These are phyloP conservation scores for Melanotaenia duboulayi DNA, from an alignment of 2,113 vertebrate species.

Conservation along the genomic window DNA sequence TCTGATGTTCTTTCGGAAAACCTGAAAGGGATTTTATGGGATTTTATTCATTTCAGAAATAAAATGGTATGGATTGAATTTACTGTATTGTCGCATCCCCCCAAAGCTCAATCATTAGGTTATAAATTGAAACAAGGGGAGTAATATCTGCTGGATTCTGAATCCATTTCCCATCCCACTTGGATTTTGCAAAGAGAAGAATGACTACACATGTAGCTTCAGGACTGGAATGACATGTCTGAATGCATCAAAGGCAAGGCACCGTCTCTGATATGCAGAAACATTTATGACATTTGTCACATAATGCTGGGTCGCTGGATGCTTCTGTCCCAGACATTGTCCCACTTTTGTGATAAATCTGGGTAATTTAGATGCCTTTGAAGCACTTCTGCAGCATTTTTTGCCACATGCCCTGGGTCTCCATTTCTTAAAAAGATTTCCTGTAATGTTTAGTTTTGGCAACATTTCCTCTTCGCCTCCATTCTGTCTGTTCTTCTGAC, in stretches of 20 bases:
- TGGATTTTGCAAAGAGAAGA: constrained; percentile 8
- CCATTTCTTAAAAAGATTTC: no score
- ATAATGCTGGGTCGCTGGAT: not conserved
- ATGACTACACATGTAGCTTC: constrained; percentile 18
- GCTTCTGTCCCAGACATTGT: constrained; percentile 2
- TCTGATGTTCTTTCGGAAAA: constrained; percentile 30
- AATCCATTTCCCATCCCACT: constrained; percentile 60
- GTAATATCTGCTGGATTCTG: constrained; percentile 34
- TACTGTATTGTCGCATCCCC: constrained; percentile 23
- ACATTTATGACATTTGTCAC: constrained; percentile 2
- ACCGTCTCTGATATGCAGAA: not conserved
- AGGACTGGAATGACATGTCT: constrained; percentile 23
- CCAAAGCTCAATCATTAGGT: constrained; percentile 51
- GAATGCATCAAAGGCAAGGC: constrained; percentile 15
- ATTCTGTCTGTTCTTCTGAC: not conserved
- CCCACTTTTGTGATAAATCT: constrained; percentile 11
- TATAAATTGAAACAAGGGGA: constrained; percentile 59
- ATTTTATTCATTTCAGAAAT: constrained; percentile 55
- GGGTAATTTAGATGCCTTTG: not conserved
- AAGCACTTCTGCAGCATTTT: not conserved
- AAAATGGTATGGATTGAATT: constrained; percentile 59
- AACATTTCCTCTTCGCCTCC: not conserved
- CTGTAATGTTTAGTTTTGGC: constrained; percentile 10
- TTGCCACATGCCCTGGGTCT: not conserved
- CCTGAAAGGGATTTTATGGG: constrained; percentile 24